Percentiles rank a stretch among this genome's conserved stretches.
Conservation (phyloP, 2,113 vertebrate species). For the Galemys pyrenaicus region DNA sequence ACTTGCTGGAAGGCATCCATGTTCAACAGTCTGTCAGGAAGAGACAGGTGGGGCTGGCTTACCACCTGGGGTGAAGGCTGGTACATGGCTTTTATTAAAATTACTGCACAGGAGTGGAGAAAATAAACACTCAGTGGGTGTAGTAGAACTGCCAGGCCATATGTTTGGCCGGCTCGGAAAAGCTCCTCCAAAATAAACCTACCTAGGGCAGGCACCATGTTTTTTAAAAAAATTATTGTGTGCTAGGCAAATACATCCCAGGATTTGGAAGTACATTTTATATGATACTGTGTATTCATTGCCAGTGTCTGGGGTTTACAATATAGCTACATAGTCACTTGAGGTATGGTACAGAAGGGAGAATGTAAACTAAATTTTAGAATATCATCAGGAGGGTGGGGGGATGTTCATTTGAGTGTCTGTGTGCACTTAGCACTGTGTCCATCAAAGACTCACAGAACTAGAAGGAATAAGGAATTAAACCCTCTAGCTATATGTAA, state of each 20-base stretch:
- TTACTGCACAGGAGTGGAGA: neutral
- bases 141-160: neutral
- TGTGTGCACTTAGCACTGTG: neutral
- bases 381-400: neutral
- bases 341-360: neutral
- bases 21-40: constrained; percentile 50
- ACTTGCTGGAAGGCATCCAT: constrained; percentile 54
- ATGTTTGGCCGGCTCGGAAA: constrained; percentile 25
- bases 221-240: neutral
- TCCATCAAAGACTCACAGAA: neutral
- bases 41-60: constrained; percentile 62
- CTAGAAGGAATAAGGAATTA: neutral
- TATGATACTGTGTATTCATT: neutral
- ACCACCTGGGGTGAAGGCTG: constrained; percentile 17
- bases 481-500: neutral
- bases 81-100: constrained; percentile 51
- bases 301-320: neutral
- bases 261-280: neutral
- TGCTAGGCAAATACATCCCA: neutral
- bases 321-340: neutral
- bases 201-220: neutral
- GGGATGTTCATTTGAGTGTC: neutral
- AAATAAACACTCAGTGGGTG: constrained; percentile 21
- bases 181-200: constrained; percentile 55
- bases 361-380: neutral